Evolutionary conservation across 2,888 invertebrate genomes (phyloP), one percentile per base, ranked within the genome.

Genomic region (Protodeltote pygarga): DNA sequence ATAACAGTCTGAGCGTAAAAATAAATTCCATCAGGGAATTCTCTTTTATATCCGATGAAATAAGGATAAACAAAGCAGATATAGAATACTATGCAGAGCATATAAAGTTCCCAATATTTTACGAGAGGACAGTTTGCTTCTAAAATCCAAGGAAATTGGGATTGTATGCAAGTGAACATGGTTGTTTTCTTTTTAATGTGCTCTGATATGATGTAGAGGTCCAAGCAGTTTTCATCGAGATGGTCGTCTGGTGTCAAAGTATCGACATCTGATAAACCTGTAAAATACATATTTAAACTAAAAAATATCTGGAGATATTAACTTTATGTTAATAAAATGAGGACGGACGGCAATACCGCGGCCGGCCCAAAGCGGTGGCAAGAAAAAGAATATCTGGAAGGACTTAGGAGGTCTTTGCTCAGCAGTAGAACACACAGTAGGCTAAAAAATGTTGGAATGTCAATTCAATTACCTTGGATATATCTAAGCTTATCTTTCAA

Each of bases 61-160:
- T 92, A 93, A 1, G 93, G 93, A 67, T 92, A 93, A 1, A 85
- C 59, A 8, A 92, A 49, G 52, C 89, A 89, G 15, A 93, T 79
- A 32, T 86, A 86, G 11, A 87, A 73, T 15, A 92, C 88, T 13
- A 90, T 68, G 3, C 73, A 40, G 1, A 92, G 76, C 79, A 93
- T 91, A 32, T 85, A 84, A 11, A 84, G 46, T 57, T 92, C 87
- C 93, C 93, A 93, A 48, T 85, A 85, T 70, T 83, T 85, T 3
- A 89, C 86, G 2, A 93, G 78, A 13, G 79, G 73, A 38, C 92
- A 90, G 13, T 92, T 79, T 0, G 84, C 79, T 71, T 91, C 89
- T 32, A 93, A 67, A 47, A 93, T 89, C 91, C 92, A 93, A 3
- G 92, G 92, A 31, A 93, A 91, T 11, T 63, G 79, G 1, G 79